Base-by-base conservation (phyloP, 2,113 vertebrate species). In the Nerophis lumbriciformis region DNA sequence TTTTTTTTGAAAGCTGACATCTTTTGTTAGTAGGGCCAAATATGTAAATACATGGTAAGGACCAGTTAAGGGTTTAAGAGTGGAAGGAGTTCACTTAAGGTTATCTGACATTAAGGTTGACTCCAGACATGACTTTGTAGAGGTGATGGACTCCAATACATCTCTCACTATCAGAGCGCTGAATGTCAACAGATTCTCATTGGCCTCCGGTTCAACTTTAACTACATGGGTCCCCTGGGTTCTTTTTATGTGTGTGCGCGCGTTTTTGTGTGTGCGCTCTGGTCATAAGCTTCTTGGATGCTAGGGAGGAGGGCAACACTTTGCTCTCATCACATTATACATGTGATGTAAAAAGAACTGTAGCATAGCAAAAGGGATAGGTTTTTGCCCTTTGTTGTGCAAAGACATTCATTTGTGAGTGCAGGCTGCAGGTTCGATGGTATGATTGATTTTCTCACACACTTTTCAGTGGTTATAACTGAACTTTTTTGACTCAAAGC, bases 131-230 rank as follows among this genome's bases (percentile, higher is more conserved):
- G 66, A 28, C 47, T 82, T 59, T 81, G 66, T 58, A 67, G 9
- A 59, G 56, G 48, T 80, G 83, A 83, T 73, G 79, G 68, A 45
- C 42, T 52, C 49, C 36, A 49, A 14, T 14, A 55, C 15, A 50
- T 65, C 35, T 50, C 45, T 58, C 68, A 55, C 53, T 16, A 42
- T 55, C 62, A 53, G 36, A 45, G 65, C 59, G 59, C 57, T 57
- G 63, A 83, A 73, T 78, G 75, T 77, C 64, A 79, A 76, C 65
- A 62, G 72, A 81, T 84, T 78, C 77, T 73, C 76, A 80, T 80
- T 80, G 78, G 73, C 86, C 85, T 77, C 69, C 45, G 53, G 70
- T 81, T 87, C 76, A 85, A 85, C 79, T 80, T 79, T 59, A 66
- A 75, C 71, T 66, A 50, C n/a, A 44, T 71, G 42, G 59, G 53